A percentile compares a stretch with the other conserved stretches of the same genome.
Conservation (phyloP, 1,140 invertebrate genomes). For the Caenorhabditis tropicalis region DNA sequence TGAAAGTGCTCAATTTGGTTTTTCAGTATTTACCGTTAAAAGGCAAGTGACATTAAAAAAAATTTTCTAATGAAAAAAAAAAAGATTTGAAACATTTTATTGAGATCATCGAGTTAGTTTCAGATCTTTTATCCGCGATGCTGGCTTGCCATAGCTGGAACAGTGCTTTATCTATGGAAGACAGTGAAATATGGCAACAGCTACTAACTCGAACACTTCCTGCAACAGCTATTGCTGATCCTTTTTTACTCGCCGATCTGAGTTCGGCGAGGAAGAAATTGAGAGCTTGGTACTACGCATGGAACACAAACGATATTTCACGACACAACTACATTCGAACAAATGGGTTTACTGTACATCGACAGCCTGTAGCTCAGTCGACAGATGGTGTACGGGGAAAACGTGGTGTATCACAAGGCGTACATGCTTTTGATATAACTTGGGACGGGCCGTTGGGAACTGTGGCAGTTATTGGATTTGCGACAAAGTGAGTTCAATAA, state of each 20-base stretch:
- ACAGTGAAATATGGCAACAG: constrained; percentile 91
- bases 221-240: constrained; percentile 85
- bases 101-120: too few relatives aligned
- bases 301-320: constrained; percentile 88
- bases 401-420: constrained; percentile 84
- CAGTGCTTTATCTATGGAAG: constrained; percentile 78
- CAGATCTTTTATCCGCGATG: constrained; percentile 84
- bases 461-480: constrained; percentile 91
- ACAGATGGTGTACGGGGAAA: constrained; percentile 84
- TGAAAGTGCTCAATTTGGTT: constrained; percentile 87
- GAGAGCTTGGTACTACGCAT: constrained; percentile 90
- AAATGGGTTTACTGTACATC: constrained; percentile 94
- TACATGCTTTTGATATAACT: constrained; percentile 97
- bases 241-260: constrained; percentile 86
- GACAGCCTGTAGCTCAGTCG: constrained; percentile 97
- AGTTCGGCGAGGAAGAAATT: constrained; percentile 91
- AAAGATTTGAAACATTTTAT: neutral
- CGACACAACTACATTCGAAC: constrained; percentile 94
- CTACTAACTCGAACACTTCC: constrained; percentile 87
- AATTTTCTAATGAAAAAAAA: neutral
- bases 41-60: too few relatives aligned
- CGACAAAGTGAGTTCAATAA: constrained; percentile 82
- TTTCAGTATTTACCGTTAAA: constrained; percentile 89
- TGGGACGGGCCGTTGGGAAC: constrained; percentile 98
- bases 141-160: constrained; percentile 94